Evolutionary conservation across 2,797 vertebrate species (phyloP).

Genomic region (Bovichtus variegatus): DNA sequence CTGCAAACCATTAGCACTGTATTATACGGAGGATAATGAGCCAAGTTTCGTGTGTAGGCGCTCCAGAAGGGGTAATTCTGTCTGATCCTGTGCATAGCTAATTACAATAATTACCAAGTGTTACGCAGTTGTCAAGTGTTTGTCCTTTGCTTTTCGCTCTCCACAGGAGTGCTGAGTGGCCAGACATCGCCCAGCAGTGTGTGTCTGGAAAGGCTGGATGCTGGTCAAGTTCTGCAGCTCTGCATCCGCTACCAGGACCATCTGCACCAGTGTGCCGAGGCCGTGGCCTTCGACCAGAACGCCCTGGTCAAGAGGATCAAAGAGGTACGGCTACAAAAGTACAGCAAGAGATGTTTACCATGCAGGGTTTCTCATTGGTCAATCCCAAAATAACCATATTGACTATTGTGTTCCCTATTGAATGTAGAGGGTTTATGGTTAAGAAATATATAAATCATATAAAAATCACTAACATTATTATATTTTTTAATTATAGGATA

Average conservation of each 20-base stretch:
- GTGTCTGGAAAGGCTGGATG: constrained; percentile 93
- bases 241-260: constrained; percentile 96
- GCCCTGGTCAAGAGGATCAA: constrained; percentile 94
- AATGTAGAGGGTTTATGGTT: background rate
- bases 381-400: background rate
- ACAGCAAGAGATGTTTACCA: background rate
- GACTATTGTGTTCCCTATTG: background rate
- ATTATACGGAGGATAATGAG: constrained; percentile 29
- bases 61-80: constrained; percentile 9
- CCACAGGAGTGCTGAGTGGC: constrained; percentile 92
- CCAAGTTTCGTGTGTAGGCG: constrained; percentile 26
- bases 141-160: background rate
- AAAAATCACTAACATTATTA: too few species aligned
- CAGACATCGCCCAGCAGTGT: constrained; percentile 92
- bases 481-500: too few species aligned
- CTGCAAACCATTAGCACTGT: constrained; percentile 25
- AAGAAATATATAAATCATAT: background rate
- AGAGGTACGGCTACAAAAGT: constrained; percentile 82
- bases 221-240: constrained; percentile 93
- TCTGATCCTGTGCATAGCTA: constrained; percentile 24
- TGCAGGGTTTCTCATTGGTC: background rate
- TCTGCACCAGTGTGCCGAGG: constrained; percentile 96
- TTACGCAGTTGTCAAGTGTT: constrained; percentile 7
- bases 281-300: constrained; percentile 97
- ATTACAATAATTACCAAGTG: constrained; percentile 34